phyloP scores from a whole-genome alignment of 2,888 invertebrate genomes.

The Pollenia griseotomentosa region DNA sequence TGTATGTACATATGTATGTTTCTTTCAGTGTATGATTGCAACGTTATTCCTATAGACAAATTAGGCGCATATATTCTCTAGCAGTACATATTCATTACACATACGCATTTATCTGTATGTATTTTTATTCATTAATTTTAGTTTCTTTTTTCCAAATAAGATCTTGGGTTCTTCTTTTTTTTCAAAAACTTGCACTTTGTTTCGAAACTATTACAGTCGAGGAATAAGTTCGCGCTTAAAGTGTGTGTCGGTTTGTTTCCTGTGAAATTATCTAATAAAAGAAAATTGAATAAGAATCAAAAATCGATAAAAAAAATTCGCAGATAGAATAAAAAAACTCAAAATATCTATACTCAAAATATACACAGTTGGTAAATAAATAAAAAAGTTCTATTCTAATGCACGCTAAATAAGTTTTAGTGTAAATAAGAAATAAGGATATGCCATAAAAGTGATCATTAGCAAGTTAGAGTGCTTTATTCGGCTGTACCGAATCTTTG shows the following conservation, averaged over 20 bases:
- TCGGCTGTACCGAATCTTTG: no score
- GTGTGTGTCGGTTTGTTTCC: constrained; percentile 25
- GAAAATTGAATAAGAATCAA: constrained; percentile 2
- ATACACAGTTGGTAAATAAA: no score
- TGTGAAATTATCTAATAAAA: not conserved
- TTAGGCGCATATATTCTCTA: constrained; percentile 35
- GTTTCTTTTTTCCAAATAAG: constrained; percentile 56
- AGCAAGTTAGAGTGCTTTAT: no score
- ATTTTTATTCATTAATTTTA: constrained; percentile 68
- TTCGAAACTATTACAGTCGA: constrained; percentile 48
- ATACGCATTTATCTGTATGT: constrained; percentile 51
- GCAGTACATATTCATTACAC: constrained; percentile 32
- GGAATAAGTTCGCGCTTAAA: constrained; percentile 52
- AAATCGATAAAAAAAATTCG: not conserved
- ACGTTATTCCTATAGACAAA: constrained; percentile 53
- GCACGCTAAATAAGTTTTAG: no score
- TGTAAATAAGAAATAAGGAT: no score
- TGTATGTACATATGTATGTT: constrained; percentile 34
- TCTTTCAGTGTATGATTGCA: no score
- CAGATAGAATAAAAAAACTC: constrained; percentile 4
- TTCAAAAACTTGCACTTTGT: constrained; percentile 60
- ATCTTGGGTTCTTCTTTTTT: constrained; percentile 59
- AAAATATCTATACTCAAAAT: no score
- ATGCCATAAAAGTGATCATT: no score
- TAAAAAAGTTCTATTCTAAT: no score